Conservation (phyloP, 2,113 vertebrate genomes). For the Aegithalos caudatus region DNA sequence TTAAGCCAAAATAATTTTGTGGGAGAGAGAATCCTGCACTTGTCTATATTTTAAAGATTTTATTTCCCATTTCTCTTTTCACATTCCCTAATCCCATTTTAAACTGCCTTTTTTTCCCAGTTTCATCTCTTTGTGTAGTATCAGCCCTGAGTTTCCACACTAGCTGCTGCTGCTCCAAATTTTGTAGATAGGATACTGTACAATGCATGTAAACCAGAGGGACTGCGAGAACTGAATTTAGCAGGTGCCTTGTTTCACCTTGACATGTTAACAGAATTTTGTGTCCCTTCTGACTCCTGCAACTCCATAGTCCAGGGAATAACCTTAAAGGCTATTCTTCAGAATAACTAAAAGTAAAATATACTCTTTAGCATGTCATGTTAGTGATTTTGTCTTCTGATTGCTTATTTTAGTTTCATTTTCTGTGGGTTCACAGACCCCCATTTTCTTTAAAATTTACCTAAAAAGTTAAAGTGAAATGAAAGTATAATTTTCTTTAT, state of each 20-base stretch:
- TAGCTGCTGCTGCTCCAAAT: background rate
- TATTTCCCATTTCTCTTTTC: background rate
- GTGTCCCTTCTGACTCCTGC: background rate
- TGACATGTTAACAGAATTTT: background rate
- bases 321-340: background rate
- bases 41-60: background rate
- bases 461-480: background rate
- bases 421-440: background rate
- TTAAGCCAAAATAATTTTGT: conserved; percentile 58
- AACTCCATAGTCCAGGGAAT: background rate
- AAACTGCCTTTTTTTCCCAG: background rate
- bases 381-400: background rate
- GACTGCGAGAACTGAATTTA: background rate
- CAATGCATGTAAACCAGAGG: background rate
- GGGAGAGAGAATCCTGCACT: background rate
- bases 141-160: background rate
- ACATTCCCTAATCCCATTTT: background rate
- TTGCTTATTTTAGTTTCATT: background rate
- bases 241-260: background rate
- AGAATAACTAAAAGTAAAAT: background rate
- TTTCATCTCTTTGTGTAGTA: background rate
- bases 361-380: background rate
- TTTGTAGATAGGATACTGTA: background rate
- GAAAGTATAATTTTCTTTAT: background rate
- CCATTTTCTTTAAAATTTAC: background rate